Conservation (phyloP, 2,113 vertebrate species). For the Trichechus manatus region DNA sequence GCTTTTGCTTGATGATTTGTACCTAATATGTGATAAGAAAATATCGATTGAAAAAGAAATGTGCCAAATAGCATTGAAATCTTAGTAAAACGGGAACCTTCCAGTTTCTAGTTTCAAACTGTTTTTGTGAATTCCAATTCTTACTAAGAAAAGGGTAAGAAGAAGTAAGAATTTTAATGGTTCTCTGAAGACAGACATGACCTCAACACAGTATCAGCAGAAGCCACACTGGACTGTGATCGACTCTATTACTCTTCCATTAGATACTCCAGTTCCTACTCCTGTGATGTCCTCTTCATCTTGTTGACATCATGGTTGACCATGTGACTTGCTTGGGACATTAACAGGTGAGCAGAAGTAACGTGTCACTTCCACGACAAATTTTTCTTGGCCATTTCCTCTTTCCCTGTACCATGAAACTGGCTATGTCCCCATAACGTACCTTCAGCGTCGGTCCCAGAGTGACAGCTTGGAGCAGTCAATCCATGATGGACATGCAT, state of each 20-base stretch:
- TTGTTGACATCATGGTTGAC: not conserved
- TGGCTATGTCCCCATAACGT: not conserved
- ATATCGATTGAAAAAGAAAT: constrained; percentile 41
- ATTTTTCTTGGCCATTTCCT: not conserved
- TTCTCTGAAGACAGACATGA: not conserved
- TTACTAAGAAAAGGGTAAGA: not conserved
- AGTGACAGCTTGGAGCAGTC: not conserved
- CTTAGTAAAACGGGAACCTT: not conserved
- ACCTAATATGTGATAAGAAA: constrained; percentile 40
- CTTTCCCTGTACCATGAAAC: not conserved
- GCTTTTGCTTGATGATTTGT: not conserved
- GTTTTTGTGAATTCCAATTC: not conserved
- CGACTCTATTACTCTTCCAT: not conserved
- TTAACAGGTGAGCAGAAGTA: not conserved
- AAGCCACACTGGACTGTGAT: not conserved
- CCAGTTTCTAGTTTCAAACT: not conserved
- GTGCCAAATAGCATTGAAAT: not conserved
- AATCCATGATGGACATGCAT: not conserved
- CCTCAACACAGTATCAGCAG: not conserved
- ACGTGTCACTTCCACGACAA: constrained; percentile 6
- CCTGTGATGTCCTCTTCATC: too few relatives aligned
- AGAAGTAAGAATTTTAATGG: not conserved
- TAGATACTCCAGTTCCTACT: not conserved
- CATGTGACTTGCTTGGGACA: not conserved
- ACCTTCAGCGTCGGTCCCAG: not conserved